A percentile compares a stretch with the other conserved stretches of the same genome.
These are phyloP conservation scores for Itoplectis maculator DNA, from an alignment of 2,888 invertebrate species.

Conservation along the genomic window DNA sequence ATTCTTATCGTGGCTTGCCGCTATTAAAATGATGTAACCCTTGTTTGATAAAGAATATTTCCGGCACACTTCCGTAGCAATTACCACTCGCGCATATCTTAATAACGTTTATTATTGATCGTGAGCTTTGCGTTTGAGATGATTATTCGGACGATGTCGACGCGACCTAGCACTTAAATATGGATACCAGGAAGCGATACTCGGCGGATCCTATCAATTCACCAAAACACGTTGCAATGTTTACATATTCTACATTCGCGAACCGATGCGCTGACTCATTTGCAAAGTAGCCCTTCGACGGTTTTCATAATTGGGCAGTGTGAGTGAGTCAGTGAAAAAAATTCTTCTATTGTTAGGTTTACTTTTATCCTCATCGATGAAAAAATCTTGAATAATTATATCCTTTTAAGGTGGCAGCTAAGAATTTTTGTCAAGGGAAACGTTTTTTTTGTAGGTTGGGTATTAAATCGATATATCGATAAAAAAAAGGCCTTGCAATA, in stretches of 20 bases:
- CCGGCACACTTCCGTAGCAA: constrained; percentile 13
- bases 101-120: constrained; percentile 35
- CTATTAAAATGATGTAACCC: constrained; percentile 46
- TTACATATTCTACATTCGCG: background rate
- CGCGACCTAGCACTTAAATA: background rate
- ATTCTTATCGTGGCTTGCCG: background rate
- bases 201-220: background rate
- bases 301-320: too few relatives aligned
- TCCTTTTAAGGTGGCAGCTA: background rate
- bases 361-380: too few relatives aligned
- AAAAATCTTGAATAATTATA: too few relatives aligned
- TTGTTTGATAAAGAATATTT: constrained; percentile 38
- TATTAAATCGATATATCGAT: too few relatives aligned
- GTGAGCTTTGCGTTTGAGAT: background rate
- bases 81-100: background rate
- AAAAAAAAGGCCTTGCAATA: too few relatives aligned
- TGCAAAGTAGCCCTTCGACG: background rate
- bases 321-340: too few relatives aligned
- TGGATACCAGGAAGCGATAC: background rate
- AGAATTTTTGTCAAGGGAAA: too few relatives aligned
- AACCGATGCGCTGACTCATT: background rate
- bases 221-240: background rate
- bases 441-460: too few relatives aligned
- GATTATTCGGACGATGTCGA: background rate
- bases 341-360: too few relatives aligned